Conservation (phyloP, 2,797 vertebrate species). For the Muscicapa striata region DNA sequence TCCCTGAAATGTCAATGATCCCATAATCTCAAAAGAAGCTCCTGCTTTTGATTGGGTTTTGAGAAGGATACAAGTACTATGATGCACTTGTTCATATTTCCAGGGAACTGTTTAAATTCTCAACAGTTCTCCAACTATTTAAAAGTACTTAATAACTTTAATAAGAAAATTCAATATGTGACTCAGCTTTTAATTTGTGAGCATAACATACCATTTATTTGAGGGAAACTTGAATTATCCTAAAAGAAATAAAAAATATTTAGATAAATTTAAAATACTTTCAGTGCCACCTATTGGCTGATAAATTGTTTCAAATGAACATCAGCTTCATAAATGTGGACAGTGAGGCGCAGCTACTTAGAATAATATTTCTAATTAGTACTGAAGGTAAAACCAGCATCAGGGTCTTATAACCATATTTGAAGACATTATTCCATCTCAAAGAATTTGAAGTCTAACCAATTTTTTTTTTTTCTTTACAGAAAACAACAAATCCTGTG, state of each 20-base stretch:
- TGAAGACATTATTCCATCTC: neutral
- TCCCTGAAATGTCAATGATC: neutral
- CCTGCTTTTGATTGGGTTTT: neutral
- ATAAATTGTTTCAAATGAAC: constrained; percentile 20
- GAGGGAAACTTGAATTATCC: constrained; percentile 11
- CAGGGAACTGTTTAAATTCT: constrained; percentile 17
- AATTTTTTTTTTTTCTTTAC: neutral
- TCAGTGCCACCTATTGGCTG: constrained; percentile 79
- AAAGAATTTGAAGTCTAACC: neutral
- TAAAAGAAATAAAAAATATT: neutral
- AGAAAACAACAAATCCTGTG: neutral
- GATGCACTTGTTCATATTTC: neutral
- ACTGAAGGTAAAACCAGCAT: neutral
- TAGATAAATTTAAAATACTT: constrained; percentile 67
- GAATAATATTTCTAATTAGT: neutral
- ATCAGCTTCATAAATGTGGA: neutral
- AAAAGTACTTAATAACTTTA: constrained; percentile 53
- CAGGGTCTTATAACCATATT: neutral
- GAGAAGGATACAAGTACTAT: neutral
- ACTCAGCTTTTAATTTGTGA: constrained; percentile 55
- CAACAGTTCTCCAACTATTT: neutral
- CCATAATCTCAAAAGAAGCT: neutral
- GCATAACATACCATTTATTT: constrained; percentile 35
- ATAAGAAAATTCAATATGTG: constrained; percentile 24
- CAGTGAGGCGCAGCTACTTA: neutral